phyloP scores from a whole-genome alignment of 2,888 invertebrate genomes.

The Heliconius sara region DNA sequence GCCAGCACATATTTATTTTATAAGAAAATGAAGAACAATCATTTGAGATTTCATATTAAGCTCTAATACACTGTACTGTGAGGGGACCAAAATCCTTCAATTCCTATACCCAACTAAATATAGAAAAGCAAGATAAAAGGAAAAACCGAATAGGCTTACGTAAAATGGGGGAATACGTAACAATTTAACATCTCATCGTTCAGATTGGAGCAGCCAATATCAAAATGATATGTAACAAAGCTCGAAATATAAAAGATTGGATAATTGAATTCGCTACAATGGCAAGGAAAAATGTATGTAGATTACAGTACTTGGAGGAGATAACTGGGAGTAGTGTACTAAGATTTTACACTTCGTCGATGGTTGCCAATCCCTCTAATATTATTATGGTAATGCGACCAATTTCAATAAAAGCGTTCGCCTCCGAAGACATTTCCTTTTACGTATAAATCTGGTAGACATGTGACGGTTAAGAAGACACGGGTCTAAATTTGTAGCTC shows the following conservation, averaged over 20 bases:
- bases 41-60: conserved; percentile 28
- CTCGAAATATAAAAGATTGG: conserved; percentile 68
- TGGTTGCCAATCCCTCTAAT: conserved; percentile 82
- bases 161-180: conserved; percentile 42
- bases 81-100: conserved; percentile 23
- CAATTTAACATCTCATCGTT: conserved; percentile 47
- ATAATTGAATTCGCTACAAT: conserved; percentile 77
- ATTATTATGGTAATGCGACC: conserved; percentile 82
- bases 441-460: conserved; percentile 74
- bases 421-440: conserved; percentile 71
- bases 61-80: conserved; percentile 28
- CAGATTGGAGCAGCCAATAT: conserved; percentile 48
- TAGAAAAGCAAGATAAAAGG: conserved; percentile 39
- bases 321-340: conserved; percentile 70
- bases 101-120: conserved; percentile 31
- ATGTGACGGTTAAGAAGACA: conserved; percentile 68
- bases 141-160: conserved; percentile 40
- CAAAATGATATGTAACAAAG: conserved; percentile 56
- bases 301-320: conserved; percentile 58
- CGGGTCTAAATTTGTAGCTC: conserved; percentile 75
- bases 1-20: conserved; percentile 18
- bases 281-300: conserved; percentile 69
- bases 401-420: conserved; percentile 82
- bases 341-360: conserved; percentile 78
- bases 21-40: conserved; percentile 22